phyloP scores from a whole-genome alignment of 2,888 invertebrate genomes.

The Gymnoscelis rufifasciata region DNA sequence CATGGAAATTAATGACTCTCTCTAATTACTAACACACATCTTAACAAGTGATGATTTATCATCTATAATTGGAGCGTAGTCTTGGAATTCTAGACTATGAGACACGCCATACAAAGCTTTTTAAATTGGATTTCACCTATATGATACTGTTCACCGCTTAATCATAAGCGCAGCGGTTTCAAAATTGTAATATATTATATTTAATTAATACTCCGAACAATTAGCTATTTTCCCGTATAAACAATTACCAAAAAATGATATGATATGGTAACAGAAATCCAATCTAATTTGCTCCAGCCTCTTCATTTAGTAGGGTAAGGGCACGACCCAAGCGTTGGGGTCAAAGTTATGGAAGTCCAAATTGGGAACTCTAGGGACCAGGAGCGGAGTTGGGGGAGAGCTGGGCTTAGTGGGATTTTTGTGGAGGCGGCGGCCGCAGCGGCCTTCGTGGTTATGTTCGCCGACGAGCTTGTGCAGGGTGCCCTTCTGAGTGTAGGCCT shows the following conservation, averaged over 20 bases:
- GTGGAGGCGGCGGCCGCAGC: conserved; percentile 53
- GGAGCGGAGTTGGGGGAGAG: conserved; percentile 52
- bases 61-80: neutral
- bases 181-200: too few species aligned
- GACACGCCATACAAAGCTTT: neutral
- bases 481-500: conserved; percentile 71
- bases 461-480: conserved; percentile 69
- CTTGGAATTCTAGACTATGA: neutral
- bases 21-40: neutral
- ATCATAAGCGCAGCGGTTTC: too few species aligned
- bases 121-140: neutral
- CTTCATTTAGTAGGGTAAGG: conserved; percentile 56
- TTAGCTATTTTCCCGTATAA: too few species aligned
- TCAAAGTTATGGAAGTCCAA: conserved; percentile 66
- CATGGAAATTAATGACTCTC: conserved; percentile 8
- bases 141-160: too few species aligned
- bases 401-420: conserved; percentile 26
- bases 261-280: too few species aligned
- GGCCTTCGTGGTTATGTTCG: conserved; percentile 68
- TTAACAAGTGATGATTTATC: neutral
- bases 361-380: conserved; percentile 56
- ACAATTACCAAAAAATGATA: too few species aligned
- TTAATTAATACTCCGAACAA: too few species aligned
- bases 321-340: conserved; percentile 67
- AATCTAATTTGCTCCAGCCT: too few species aligned